Conservation (phyloP, 2,113 vertebrate genomes). For the Nesoenas mayeri region DNA sequence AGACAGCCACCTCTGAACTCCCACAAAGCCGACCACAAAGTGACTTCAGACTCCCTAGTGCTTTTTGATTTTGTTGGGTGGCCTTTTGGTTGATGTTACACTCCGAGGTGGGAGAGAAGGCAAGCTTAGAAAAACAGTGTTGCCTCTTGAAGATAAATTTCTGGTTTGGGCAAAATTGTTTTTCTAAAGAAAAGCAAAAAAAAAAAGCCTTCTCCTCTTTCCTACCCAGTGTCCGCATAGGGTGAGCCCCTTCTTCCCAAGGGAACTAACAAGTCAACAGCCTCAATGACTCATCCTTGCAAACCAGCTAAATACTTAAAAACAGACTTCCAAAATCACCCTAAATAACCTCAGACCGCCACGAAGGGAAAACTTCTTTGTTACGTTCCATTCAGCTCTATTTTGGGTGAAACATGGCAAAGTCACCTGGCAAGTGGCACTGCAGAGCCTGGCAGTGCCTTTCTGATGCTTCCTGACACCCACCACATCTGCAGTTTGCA, state of each 20-base stretch:
- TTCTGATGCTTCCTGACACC: rapidly evolving
- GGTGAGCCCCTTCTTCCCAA: not conserved
- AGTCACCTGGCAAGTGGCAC: rapidly evolving
- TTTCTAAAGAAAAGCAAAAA: not conserved
- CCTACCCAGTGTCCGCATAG: rapidly evolving
- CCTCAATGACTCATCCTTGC: not conserved
- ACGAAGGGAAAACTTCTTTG: not conserved
- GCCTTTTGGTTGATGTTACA: not conserved
- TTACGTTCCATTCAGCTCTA: rapidly evolving
- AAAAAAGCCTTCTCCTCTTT: not conserved
- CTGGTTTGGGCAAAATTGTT: not conserved
- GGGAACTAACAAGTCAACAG: not conserved
- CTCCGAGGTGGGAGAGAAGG: not conserved
- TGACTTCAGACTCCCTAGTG: not conserved
- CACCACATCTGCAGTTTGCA: not conserved
- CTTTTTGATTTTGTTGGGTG: not conserved
- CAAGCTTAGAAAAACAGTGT: not conserved
- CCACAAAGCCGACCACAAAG: not conserved
- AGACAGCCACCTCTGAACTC: not conserved
- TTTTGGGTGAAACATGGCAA: not conserved
- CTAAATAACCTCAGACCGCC: not conserved
- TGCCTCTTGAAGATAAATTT: not conserved
- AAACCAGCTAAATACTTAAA: not conserved
- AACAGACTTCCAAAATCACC: not conserved
- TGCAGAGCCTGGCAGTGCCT: not conserved